Base-by-base conservation (phyloP, 2,888 invertebrate species). In the Macaria liturata region DNA sequence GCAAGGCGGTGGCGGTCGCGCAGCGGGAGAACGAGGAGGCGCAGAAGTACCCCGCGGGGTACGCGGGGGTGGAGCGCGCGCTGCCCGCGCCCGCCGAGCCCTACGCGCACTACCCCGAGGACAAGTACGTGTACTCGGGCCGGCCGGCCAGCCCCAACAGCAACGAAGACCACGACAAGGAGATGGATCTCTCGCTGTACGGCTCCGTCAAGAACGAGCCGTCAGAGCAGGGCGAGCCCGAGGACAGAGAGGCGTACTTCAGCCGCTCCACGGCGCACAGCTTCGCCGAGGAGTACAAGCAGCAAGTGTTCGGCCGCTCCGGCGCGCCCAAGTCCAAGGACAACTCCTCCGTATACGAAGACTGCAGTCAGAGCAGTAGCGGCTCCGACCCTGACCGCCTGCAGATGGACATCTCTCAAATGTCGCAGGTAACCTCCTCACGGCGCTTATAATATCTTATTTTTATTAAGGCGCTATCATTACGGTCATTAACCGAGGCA, bases 351-450 rank as follows among this genome's bases (percentile, higher is more conserved):
- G 91, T 91, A 55, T 93, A 91, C 63, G 92, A 93, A 66, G 94
- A 93, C 46, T 93, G 93, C 75, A 94, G 94, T 72, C 93, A 94
- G 65, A 95, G 94, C 79, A 95, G 95, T 79, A 94, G 94, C 76
- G 94, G 94, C 67, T 95, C 96, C 0, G 96, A 96, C 86, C 95
- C 95, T 2, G 95, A 95, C 69, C 89, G 95, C 71, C 84, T 96
- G 70, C 95, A 95, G 74, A 95, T 95, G 83, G 95, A 95, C 80
- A 94, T 94, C 68, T 91, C 91, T 32, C 91, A 91, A 75, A 86
- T 91, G 83, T 90, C 91, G 68, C 91, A 91, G 89, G 91, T 91
- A 54, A 68, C 60, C 30, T 3, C 9, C 20, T 3, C 9, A n/a
- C 43, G 4, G 2, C 40, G 8, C 31, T 37, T 37, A 6, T 37